These are phyloP conservation scores for Heteractis magnifica DNA, from an alignment of 92 coral and sea anemone species.

Conservation along the genomic window DNA sequence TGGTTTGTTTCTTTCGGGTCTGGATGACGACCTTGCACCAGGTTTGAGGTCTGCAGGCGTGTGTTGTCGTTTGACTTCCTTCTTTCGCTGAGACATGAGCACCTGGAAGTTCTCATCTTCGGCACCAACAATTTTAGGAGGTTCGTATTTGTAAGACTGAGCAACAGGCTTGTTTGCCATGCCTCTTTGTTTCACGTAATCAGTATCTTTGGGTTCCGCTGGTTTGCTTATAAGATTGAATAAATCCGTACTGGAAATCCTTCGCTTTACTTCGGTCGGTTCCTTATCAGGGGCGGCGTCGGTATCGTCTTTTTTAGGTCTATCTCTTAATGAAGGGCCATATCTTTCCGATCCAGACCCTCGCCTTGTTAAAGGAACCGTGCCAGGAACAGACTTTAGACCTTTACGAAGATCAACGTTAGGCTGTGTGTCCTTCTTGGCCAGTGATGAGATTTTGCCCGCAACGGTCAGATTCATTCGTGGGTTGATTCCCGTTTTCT, in stretches of 20 bases:
- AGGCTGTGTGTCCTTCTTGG: constrained; percentile 16
- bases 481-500: constrained; percentile 56
- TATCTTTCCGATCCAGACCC: constrained; percentile 24
- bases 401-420: constrained; percentile 61
- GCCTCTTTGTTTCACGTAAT: constrained; percentile 34
- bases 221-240: constrained; percentile 64
- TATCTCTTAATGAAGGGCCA: constrained; percentile 30
- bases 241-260: constrained; percentile 75
- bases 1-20: constrained; percentile 3
- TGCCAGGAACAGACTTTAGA: constrained; percentile 53
- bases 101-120: constrained; percentile 61
- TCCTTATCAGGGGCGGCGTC: constrained; percentile 11
- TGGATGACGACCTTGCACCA: constrained; percentile 1
- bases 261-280: constrained; percentile 36
- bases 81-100: constrained; percentile 69
- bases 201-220: constrained; percentile 43
- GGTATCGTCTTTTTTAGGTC: constrained; percentile 11
- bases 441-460: constrained; percentile 15
- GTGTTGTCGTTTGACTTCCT: constrained; percentile 53
- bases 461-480: constrained; percentile 26
- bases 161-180: constrained; percentile 41
- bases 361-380: constrained; percentile 27
- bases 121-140: constrained; percentile 26
- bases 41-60: constrained; percentile 28
- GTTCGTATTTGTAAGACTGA: constrained; percentile 34